Percentiles rank a stretch among this genome's conserved stretches.
These are phyloP conservation scores for Theocolax elegans DNA, from an alignment of 1,140 invertebrate species.

Conservation along the genomic window DNA sequence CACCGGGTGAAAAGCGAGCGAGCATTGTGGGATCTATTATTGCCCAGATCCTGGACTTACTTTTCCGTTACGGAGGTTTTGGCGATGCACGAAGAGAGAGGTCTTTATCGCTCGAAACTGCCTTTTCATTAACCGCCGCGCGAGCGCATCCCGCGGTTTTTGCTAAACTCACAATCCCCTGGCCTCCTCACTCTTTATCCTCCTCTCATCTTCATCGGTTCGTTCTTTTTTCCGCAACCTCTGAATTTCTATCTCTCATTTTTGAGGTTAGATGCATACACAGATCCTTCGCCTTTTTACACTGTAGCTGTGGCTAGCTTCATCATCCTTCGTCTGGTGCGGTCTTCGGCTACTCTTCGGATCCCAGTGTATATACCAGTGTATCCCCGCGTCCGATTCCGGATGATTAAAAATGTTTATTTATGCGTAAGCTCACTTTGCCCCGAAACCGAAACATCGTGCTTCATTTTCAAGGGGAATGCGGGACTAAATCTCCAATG, in stretches of 20 bases:
- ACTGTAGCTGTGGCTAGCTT: not conserved
- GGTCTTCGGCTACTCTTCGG: not conserved
- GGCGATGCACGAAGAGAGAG: no score
- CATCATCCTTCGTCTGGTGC: not conserved
- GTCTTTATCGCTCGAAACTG: constrained; percentile 51
- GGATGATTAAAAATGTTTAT: constrained; percentile 39
- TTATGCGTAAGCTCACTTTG: not conserved
- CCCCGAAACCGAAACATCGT: no score
- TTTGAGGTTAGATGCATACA: constrained; percentile 18
- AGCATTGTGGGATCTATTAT: constrained; percentile 65
- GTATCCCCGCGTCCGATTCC: constrained; percentile 16
- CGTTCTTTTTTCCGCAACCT: constrained; percentile 40
- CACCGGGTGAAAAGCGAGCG: constrained; percentile 57
- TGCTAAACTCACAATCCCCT: no score
- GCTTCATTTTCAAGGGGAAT: not conserved
- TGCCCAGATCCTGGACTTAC: constrained; percentile 60
- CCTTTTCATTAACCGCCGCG: constrained; percentile 22
- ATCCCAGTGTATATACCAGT: no score
- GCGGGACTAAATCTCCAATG: not conserved
- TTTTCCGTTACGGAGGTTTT: constrained; percentile 45
- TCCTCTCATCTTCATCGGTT: not conserved
- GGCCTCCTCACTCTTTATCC: not conserved
- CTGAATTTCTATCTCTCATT: not conserved
- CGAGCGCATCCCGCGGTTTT: constrained; percentile 36
- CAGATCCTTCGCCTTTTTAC: constrained; percentile 32